Evolutionary conservation across 2,888 invertebrate genomes (phyloP), one percentile per base, ranked within the genome.

Genomic region (Thalpophila matura): DNA sequence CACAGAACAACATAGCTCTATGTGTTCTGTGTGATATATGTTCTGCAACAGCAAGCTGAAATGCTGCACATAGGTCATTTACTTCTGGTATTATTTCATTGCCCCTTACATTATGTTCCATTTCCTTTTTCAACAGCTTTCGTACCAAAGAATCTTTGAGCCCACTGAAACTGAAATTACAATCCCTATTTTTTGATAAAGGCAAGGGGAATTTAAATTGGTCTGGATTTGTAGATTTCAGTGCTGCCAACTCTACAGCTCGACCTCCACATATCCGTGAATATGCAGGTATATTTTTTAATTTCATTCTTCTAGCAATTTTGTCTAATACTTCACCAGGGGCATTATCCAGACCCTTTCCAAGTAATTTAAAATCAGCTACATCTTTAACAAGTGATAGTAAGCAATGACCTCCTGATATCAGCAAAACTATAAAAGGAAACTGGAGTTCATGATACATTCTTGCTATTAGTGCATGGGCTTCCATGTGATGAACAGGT

Each of bases 401-500:
- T 61, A 99, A 95, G 88, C 98, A 98, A 89, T 99, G 99, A 0
- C 99, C 99, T 42, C 99, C 99, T 81, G 99, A 99, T 76, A 99
- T 97, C 22, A 99, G 94, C 22, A 99, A 94, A 40, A 98, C 97
- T 61, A 99, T 91, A 91, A 97, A 99, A 22, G 99, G 99, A 94
- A 97, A 99, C 58, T 96, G 93, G 49, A 98, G 92, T 74, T 96
- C 84, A 79, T 96, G 77, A 72, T 87, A 94, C 96, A 99, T 97
- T 86, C 99, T 96, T 20, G 96, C 97, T 14, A 98, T 98, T 59
- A 99, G 93, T 4, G 99, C 99, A 95, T 99, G 99, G 1, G 99
- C 99, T 95, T 99, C 97, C 99, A 99, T 99, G 83, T 99, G 99
- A 95, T 99, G 99, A 62, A 99, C 97, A 0, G 99, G 99, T 86